phyloP scores from a whole-genome alignment of 2,797 vertebrate genomes.

The Hydrolagus colliei region DNA sequence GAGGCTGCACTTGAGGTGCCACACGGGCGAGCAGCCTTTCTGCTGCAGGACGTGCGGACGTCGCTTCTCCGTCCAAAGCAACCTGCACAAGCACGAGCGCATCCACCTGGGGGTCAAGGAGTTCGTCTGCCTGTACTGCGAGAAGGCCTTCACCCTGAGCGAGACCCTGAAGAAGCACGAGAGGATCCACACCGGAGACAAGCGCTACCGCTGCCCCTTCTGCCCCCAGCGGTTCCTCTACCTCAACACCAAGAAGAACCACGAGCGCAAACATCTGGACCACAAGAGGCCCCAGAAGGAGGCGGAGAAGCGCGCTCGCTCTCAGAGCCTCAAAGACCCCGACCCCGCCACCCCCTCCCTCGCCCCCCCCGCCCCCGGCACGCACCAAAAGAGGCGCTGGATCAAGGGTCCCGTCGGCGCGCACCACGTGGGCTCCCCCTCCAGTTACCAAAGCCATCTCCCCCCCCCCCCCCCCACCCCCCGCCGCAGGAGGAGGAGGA shows the following conservation, averaged over 20 bases:
- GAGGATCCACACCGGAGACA: slow-evolving; percentile 80
- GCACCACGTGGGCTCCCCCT: slow-evolving; percentile 46
- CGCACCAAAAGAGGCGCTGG: slow-evolving; percentile 73
- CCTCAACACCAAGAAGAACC: slow-evolving; percentile 90
- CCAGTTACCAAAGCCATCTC: slow-evolving; percentile 42
- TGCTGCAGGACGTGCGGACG: slow-evolving; percentile 83
- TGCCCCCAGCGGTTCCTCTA: slow-evolving; percentile 94
- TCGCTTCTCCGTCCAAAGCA: slow-evolving; percentile 77
- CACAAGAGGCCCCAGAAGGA: slow-evolving; percentile 44
- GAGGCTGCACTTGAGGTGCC: slow-evolving; percentile 81
- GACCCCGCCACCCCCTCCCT: too few species aligned
- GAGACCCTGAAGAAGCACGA: slow-evolving; percentile 76
- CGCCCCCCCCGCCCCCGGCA: slow-evolving; percentile 52
- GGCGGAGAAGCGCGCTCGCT: slow-evolving; percentile 67
- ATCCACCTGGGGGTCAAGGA: slow-evolving; percentile 69
- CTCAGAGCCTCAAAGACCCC: slow-evolving; percentile 65
- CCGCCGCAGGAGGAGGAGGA: slow-evolving; percentile 33
- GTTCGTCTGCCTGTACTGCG: slow-evolving; percentile 83
- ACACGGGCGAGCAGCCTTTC: slow-evolving; percentile 73
- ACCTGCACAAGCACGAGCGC: slow-evolving; percentile 61
- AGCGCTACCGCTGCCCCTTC: slow-evolving; percentile 88
- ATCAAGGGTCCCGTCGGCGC: slow-evolving; percentile 59
- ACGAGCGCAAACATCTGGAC: slow-evolving; percentile 83
- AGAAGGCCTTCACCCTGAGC: slow-evolving; percentile 79
- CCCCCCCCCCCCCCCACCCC: slow-evolving; percentile 35